Evolutionary conservation across 1,140 invertebrate species (phyloP), one percentile per base, ranked within the genome.

Genomic region (Drosophila chauvacae): DNA sequence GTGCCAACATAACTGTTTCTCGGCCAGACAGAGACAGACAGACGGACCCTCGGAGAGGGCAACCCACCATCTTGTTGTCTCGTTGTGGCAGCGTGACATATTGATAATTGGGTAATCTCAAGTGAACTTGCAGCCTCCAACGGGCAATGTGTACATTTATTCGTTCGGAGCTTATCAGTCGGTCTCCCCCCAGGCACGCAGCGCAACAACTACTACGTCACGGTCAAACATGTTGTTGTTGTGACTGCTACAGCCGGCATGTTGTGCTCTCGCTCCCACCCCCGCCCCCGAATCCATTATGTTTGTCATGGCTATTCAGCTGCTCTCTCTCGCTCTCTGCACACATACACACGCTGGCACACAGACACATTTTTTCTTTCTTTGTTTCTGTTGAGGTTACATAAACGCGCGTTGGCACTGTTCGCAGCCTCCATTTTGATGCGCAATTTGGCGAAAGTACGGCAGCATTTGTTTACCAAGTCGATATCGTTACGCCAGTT

Each of bases 401-500:
- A 85, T 85, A 85, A 85, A 85, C 70, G 70, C 77, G 72, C 74
- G 64, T 65, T 70, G 68, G 73, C 83, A 87, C 80, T 88, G 79
- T 79, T 87, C 51, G 39, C 44, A 60, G 76, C 81, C 68, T 53
- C 60, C 51, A 39, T 63, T 58, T 45, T 48, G 48, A 45, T 64
- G 63, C 65, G 82, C 60, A 75, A 72, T 69, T 79, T 65, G 70
- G 77, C 63, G 44, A 64, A 69, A 42, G 48, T 50, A 39, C 57
- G 47, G 68, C 65, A 58, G 56, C 62, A 77, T 75, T 78, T 69
- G 33, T 69, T 81, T 78, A 86, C 61, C 69, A 82, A 74, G 30
- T 47, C 53, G 20, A 48, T 58, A 39, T 64, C 10, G 60, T 35
- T 55, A n/a, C 48, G 60, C 65, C 48, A 70, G 59, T 42, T 86